Base-by-base conservation (phyloP, 2,113 vertebrate genomes). In the Trematocara nigrifrons region DNA sequence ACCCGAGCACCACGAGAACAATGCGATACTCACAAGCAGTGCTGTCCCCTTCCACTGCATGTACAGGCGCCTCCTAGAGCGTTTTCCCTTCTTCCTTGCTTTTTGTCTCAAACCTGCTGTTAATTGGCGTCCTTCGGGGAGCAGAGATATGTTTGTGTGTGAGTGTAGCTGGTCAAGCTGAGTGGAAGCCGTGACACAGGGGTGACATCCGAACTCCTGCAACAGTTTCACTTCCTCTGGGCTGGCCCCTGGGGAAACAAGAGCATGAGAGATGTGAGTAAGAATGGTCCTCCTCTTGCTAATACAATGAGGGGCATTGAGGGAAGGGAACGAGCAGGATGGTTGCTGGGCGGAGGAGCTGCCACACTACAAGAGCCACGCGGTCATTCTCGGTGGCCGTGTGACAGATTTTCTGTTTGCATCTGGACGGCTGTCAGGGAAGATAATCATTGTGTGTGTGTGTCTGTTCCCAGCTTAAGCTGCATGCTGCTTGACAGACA, bases 11-110 rank as follows among this genome's bases (percentile, higher is more conserved):
- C 83, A 40, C 12, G 40, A 89, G 53, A 88, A 90, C 91, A 93
- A 91, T 80, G 59, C 83, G 80, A 95, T 90, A 96, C 95, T 96
- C 93, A 96, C 95, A 84, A 93, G 85, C 85, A 88, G 85, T 38
- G n/a, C 53, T 79, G 33, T 80, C 86, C 84, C 77, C 10, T 79
- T 89, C 83, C 87, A 77, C 87, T 76, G 80, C 80, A 66, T 13
- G 22, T 56, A 4, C 74, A 78, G 83, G 82, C 89, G 82, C 85
- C 91, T 87, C 88, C 89, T 82, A 81, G 64, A 29, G 79, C 10
- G 78, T 85, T 31, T 57, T 86, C 31, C 79, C 84, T 57, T 82
- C 85, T 82, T 90, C 78, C 83, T 81, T 20, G 76, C 82, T 86
- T 84, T 86, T 90, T 35, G 91, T 89, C 87, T 92, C 45, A 78